phyloP scores from a whole-genome alignment of 2,797 vertebrate genomes.

The Amblyraja radiata region DNA sequence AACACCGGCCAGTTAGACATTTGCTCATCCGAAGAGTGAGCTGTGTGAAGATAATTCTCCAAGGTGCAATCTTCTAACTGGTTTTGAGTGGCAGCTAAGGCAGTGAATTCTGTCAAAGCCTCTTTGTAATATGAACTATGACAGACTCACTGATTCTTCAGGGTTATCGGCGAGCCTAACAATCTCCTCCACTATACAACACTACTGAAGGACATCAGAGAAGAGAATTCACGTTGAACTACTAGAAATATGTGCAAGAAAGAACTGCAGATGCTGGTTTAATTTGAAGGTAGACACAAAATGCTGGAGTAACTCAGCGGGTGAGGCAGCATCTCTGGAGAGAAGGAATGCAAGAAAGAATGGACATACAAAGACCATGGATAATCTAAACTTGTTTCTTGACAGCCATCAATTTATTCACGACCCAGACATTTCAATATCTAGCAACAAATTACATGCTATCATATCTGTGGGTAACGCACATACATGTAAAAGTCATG shows the following conservation, averaged over 20 bases:
- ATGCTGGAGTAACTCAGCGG: too few relatives aligned
- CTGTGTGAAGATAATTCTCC: neutral
- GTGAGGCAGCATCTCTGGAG: too few relatives aligned
- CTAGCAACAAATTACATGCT: neutral
- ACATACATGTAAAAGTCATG: neutral
- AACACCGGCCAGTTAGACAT: neutral
- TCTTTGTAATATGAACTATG: neutral
- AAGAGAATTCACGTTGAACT: too few relatives aligned
- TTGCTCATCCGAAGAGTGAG: neutral
- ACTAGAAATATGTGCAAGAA: too few relatives aligned
- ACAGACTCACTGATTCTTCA: neutral
- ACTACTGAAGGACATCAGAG: neutral
- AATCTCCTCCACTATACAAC: neutral
- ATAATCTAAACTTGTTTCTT: neutral
- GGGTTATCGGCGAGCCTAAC: neutral
- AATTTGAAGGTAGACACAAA: too few relatives aligned
- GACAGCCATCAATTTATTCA: neutral
- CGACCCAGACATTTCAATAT: neutral
- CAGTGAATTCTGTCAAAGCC: slow-evolving; percentile 1
- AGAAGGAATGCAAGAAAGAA: too few relatives aligned
- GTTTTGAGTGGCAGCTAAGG: neutral
- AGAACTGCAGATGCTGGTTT: too few relatives aligned
- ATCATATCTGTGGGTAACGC: neutral
- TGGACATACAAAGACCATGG: neutral
- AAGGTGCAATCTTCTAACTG: neutral